Conservation (phyloP, 92 coral and sea anemone genomes). For the Parazoanthus atlanticus region DNA sequence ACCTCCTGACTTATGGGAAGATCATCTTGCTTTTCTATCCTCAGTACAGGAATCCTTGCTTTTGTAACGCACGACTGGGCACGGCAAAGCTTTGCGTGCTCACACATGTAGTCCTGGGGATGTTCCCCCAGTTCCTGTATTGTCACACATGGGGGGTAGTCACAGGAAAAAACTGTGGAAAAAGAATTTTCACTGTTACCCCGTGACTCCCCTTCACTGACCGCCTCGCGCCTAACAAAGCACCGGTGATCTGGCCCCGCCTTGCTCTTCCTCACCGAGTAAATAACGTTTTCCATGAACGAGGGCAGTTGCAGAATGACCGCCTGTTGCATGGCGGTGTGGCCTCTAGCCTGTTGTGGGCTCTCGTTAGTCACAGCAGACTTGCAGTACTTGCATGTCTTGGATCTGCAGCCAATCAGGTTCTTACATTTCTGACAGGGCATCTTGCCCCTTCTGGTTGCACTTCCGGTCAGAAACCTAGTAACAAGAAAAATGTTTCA, state of each 20-base stretch:
- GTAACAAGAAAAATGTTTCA: neutral
- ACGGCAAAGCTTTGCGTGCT: slow-evolving; percentile 78
- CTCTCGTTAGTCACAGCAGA: slow-evolving; percentile 54
- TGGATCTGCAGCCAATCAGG: slow-evolving; percentile 95
- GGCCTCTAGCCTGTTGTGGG: slow-evolving; percentile 49
- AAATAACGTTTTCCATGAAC: slow-evolving; percentile 56
- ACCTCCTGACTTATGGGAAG: slow-evolving; percentile 60
- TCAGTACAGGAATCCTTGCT: slow-evolving; percentile 70
- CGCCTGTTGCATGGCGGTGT: slow-evolving; percentile 66
- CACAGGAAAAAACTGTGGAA: slow-evolving; percentile 60
- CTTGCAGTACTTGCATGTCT: slow-evolving; percentile 90
- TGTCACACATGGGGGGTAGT: slow-evolving; percentile 82
- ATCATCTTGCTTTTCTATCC: slow-evolving; percentile 47
- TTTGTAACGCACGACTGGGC: slow-evolving; percentile 38
- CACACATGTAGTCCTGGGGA: slow-evolving; percentile 68
- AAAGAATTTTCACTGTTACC: neutral
- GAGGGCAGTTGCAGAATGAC: slow-evolving; percentile 77
- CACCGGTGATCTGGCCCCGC: slow-evolving; percentile 94
- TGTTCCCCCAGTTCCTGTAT: slow-evolving; percentile 69
- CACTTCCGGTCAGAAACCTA: slow-evolving; percentile 91
- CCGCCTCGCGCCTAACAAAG: slow-evolving; percentile 68
- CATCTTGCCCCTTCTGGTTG: slow-evolving; percentile 98
- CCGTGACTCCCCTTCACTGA: slow-evolving; percentile 29
- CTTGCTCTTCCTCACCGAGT: slow-evolving; percentile 80
- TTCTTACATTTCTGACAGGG: slow-evolving; percentile 84